Percentiles rank a stretch among this genome's conserved stretches.
Evolutionary conservation across 2,797 vertebrate species (phyloP).

Genomic region (Nyctalus aviator): DNA sequence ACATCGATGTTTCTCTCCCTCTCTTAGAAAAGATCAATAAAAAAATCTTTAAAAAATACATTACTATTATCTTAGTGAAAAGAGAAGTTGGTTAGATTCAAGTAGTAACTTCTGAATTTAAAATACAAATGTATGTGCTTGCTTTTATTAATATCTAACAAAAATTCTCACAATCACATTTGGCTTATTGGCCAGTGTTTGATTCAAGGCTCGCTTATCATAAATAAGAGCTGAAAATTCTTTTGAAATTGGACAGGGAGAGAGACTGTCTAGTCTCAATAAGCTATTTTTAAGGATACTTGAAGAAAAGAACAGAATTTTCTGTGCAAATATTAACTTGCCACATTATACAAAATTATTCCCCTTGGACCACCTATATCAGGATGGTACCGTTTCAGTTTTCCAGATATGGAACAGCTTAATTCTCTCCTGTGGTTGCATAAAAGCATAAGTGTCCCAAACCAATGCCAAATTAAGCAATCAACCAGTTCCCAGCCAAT

Average conservation of each 20-base stretch:
- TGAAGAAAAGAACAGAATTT: constrained; percentile 72
- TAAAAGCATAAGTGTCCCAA: constrained; percentile 58
- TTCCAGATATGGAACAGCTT: constrained; percentile 59
- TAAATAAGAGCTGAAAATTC: constrained; percentile 72
- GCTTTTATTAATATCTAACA: constrained; percentile 54
- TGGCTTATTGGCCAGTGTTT: constrained; percentile 57
- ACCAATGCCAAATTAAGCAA: constrained; percentile 67
- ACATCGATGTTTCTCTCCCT: not conserved
- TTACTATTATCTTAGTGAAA: constrained; percentile 35
- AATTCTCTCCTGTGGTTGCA: constrained; percentile 51
- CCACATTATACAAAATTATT: constrained; percentile 64
- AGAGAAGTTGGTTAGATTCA: constrained; percentile 40
- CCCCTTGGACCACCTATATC: constrained; percentile 36
- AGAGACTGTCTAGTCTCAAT: constrained; percentile 39
- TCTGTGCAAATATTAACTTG: constrained; percentile 68
- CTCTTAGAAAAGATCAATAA: not conserved
- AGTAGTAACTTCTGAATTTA: constrained; percentile 60
- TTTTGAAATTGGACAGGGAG: constrained; percentile 59
- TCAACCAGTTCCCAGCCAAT: constrained; percentile 62
- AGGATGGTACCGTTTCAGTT: constrained; percentile 55
- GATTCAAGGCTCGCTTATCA: constrained; percentile 53
- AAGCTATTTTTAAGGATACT: constrained; percentile 65
- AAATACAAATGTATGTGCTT: constrained; percentile 18
- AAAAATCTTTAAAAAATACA: constrained; percentile 25
- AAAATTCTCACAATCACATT: constrained; percentile 39